Percentiles rank a stretch among this genome's conserved stretches.
Evolutionary conservation across 2,113 vertebrate genomes (phyloP).

Genomic region (Ranitomeya variabilis): DNA sequence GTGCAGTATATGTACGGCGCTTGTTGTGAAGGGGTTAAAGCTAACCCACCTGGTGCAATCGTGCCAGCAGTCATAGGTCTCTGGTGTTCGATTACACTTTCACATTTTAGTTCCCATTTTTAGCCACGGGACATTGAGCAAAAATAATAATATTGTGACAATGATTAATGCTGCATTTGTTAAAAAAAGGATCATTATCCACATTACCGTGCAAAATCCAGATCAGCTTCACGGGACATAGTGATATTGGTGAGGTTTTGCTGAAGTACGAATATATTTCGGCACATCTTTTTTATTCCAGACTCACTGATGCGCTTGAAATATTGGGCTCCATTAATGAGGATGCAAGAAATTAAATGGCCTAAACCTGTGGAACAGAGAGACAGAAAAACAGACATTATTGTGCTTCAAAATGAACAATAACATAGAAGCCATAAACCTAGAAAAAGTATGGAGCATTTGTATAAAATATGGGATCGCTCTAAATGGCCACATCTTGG

Average conservation of each 20-base stretch:
- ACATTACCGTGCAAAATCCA: conserved; percentile 92
- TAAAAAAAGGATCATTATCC: no score
- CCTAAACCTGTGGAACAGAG: conserved; percentile 80
- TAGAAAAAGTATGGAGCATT: neutral
- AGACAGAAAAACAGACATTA: neutral
- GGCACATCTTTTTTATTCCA: conserved; percentile 98
- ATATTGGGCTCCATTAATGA: conserved; percentile 97
- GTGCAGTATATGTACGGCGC: no score
- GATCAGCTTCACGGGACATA: conserved; percentile 96
- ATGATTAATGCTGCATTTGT: neutral
- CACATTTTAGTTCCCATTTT: neutral
- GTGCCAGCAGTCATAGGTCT: neutral
- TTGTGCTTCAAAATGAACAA: neutral
- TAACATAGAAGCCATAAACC: neutral
- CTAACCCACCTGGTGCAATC: neutral
- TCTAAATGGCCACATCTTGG: neutral
- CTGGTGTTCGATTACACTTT: neutral
- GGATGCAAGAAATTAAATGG: conserved; percentile 96
- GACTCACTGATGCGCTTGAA: conserved; percentile 98
- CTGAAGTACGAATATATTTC: conserved; percentile 98
- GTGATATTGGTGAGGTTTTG: conserved; percentile 99
- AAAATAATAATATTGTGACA: neutral
- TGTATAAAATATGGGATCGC: no score
- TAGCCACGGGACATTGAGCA: neutral
- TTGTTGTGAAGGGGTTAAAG: neutral